phyloP scores from a whole-genome alignment of 2,888 invertebrate genomes.

The Subacronicta megacephala region DNA sequence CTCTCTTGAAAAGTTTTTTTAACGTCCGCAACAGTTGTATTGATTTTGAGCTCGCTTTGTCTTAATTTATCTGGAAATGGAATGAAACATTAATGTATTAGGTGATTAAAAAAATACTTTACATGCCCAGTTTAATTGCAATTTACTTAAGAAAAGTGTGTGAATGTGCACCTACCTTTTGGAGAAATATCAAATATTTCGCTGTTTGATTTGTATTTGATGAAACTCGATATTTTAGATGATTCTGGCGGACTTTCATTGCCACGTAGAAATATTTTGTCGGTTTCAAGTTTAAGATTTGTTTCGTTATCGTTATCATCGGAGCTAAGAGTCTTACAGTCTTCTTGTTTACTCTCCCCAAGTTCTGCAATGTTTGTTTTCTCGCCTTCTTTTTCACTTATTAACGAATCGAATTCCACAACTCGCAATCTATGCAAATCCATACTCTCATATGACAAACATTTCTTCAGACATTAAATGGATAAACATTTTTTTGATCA shows the following conservation, averaged over 20 bases:
- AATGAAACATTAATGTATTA: not conserved
- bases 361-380: conserved; percentile 21
- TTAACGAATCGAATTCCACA: conserved; percentile 53
- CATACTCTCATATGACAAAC: conserved; percentile 45
- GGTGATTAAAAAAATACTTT: not conserved
- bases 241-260: not conserved
- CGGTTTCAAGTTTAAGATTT: conserved; percentile 9
- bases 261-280: conserved; percentile 1
- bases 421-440: conserved; percentile 60
- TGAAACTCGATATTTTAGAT: conserved; percentile 14
- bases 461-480: conserved; percentile 11
- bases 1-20: conserved; percentile 14
- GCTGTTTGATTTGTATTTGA: conserved; percentile 23
- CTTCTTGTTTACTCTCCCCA: conserved; percentile 4
- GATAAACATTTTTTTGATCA: conserved; percentile 16
- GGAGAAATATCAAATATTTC: conserved; percentile 33
- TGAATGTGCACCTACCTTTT: conserved; percentile 27
- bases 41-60: conserved; percentile 20
- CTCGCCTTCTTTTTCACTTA: conserved; percentile 21
- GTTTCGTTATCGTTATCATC: conserved; percentile 6
- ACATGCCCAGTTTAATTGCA: not conserved
- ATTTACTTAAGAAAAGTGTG: not conserved
- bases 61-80: conserved; percentile 40
- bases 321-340: conserved; percentile 6
- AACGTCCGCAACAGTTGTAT: conserved; percentile 26